Evolutionary conservation across 2,797 vertebrate species (phyloP).

Genomic region (Eospalax fontanierii): DNA sequence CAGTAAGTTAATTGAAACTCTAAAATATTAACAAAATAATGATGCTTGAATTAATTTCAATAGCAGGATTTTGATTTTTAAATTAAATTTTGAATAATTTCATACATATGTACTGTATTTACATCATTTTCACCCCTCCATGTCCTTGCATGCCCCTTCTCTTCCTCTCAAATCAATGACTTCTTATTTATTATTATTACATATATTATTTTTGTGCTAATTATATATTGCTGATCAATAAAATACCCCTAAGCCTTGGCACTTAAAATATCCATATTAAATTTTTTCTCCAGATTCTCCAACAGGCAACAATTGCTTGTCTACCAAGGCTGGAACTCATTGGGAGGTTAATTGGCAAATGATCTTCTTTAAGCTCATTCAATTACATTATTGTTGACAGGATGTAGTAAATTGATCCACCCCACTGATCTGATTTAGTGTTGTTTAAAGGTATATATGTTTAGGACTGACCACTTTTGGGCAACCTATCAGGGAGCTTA

Average conservation of each 20-base stretch:
- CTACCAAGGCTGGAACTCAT: no score
- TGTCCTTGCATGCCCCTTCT: no score
- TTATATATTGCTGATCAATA: not conserved
- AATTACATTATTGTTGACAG: no score
- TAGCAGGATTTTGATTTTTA: not conserved
- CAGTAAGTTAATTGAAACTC: not conserved
- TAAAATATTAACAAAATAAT: not conserved
- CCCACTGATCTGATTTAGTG: no score
- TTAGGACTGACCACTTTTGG: no score
- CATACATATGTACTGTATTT: no score
- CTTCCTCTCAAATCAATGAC: no score
- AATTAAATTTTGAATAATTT: no score
- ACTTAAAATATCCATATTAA: not conserved
- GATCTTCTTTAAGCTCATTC: not conserved
- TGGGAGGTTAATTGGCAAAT: not conserved
- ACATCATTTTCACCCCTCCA: no score
- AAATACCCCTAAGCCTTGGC: not conserved
- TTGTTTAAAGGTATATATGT: no score
- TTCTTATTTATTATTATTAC: no score
- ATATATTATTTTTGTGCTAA: not conserved
- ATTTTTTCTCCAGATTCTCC: not conserved
- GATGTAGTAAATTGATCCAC: not conserved
- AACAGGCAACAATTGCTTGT: not conserved
- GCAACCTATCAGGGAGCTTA: no score
- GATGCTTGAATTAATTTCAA: constrained; percentile 27